Base-by-base conservation (phyloP, 2,797 vertebrate genomes). In the Arctocebus calabarensis region DNA sequence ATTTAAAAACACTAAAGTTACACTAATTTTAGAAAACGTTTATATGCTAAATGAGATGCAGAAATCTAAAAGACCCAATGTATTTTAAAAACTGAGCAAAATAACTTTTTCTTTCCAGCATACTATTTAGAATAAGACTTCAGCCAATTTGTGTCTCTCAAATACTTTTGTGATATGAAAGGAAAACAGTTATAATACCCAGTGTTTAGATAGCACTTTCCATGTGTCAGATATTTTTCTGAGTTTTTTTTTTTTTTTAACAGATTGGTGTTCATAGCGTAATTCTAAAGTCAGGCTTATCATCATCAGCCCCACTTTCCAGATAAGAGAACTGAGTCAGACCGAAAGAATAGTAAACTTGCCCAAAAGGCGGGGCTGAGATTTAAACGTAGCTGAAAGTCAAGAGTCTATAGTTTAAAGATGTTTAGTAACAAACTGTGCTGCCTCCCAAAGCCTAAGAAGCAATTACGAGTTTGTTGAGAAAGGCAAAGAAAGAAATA, bases 1-100 rank as follows among this genome's bases (percentile, higher is more conserved):
- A 14, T 85, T 94, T 66, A 40, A 66, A 95, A 94, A 48, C 40
- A 73, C 1, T 57, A 10, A 84, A 85, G 23, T 78, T 71, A 90
- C 0, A 68, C 12, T 62, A 75, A 40, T 25, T 73, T 95, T 73
- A 71, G 61, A 77, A 88, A 68, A 90, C 8, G 2, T 78, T 78
- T 87, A 27, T 45, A 78, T 45, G 59, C 3, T 59, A 86, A 88
- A 4, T 64, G 25, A 78, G 92, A 68, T 77, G 23, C 2, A 59
- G 12, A 29, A 73, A 68, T n/a, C 40, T 90, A 64, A 85, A 84
- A 73, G 27, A 79, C 2, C 25, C 61, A 75, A 66, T 7, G 57
- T 34, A 57, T 25, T 88, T 89, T 45, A 11, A 81, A 92, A 73
- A 61, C 40, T 59, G 37, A 96, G 14, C 13, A 59, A 22, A 73